phyloP scores from a whole-genome alignment of 2,888 invertebrate species.

The Phania funesta region DNA sequence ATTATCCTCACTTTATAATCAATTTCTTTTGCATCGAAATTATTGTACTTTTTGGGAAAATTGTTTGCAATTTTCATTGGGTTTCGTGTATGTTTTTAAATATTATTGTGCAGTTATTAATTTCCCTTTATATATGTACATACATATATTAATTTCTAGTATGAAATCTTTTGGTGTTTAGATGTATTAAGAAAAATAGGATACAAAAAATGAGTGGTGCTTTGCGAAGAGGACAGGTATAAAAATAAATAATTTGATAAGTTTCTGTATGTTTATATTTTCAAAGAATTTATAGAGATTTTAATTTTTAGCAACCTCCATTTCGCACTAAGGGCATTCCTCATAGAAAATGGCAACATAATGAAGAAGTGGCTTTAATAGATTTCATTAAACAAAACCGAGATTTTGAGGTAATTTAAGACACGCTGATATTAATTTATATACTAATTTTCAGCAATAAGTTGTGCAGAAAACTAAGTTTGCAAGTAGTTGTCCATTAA shows the following conservation, averaged over 20 bases:
- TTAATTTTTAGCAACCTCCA: background rate
- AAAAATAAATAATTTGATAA: background rate
- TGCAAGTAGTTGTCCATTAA: too few relatives aligned
- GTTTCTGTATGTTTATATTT: background rate
- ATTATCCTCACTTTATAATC: too few relatives aligned
- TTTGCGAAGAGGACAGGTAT: conserved; percentile 14
- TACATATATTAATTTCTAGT: background rate
- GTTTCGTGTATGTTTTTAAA: too few relatives aligned
- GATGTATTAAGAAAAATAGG: background rate
- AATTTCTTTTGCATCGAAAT: too few relatives aligned
- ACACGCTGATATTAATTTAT: background rate
- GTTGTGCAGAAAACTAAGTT: too few relatives aligned
- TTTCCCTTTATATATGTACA: too few relatives aligned
- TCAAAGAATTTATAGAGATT: background rate
- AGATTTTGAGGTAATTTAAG: conserved; percentile 33
- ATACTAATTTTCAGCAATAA: background rate
- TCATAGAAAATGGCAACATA: conserved; percentile 28
- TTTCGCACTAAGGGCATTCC: background rate
- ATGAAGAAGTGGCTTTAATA: conserved; percentile 22
- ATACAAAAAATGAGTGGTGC: background rate
- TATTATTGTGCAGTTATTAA: too few relatives aligned
- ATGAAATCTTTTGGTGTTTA: background rate
- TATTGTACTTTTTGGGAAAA: too few relatives aligned
- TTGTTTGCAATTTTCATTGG: too few relatives aligned
- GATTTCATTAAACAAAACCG: conserved; percentile 26